Evolutionary conservation across 1,140 invertebrate species (phyloP), one percentile per base, ranked within the genome.

Genomic region (Drosophila lowei): DNA sequence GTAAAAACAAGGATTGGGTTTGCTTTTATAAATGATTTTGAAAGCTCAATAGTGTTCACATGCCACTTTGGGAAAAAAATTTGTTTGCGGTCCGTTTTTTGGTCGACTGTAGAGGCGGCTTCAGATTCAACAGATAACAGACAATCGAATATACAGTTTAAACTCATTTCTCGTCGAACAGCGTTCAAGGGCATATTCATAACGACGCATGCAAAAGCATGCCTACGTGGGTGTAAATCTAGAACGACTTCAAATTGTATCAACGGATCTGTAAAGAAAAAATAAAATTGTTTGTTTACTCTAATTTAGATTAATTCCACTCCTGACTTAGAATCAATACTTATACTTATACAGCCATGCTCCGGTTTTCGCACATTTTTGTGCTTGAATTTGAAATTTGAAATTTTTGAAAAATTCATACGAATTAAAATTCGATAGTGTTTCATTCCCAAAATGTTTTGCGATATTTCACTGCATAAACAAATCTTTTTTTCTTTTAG

Each of bases 81-180:
- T 43, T 38, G 13, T 56, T 56, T 48, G 21, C 16, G 16, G 15
- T 13, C 25, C 3, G 15, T 63, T 64, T 15, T 38, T 48, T 59
- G 30, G 21, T 5, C 23, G 16, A 43, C 16, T 16, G 38, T 9
- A 34, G 9, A n/a, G 16, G 25, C 3, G 3, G 13, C 15, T 71
- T 30, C 30, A 38, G 54, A 23, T 61, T 61, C 25, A 50, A 38
- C 6, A 15, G 8, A 9, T 44, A 57, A 54, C 48, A 34, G 3
- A 41, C 6, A 21, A 15, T 61, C 63, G 15, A 41, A 62, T 55
- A 49, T 53, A 58, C 7, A 52, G 9, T 28, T 44, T 63, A 16
- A 6, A 52, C 49, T 58, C 65, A 77, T 74, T 71, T 42, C 55
- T 73, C 68, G 52, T 47, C 43, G 44, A 63, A 46, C 28, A 54